phyloP scores from a whole-genome alignment of 2,113 vertebrate species.

The Pseudonaja textilis region DNA sequence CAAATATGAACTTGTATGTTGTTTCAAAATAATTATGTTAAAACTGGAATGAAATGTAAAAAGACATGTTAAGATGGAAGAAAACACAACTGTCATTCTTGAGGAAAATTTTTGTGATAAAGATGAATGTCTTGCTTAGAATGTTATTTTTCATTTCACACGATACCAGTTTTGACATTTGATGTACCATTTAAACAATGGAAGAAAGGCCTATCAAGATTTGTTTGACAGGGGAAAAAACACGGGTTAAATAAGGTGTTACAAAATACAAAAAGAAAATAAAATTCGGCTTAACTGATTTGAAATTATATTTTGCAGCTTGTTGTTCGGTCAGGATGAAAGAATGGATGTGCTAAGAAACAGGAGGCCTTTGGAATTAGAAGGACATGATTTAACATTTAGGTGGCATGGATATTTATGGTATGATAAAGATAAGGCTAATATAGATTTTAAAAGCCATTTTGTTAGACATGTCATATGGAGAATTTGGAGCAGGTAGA shows the following conservation, averaged over 20 bases:
- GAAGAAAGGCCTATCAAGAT: too few species aligned
- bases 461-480: background rate
- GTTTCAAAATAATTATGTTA: too few species aligned
- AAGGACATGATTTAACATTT: background rate
- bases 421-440: background rate
- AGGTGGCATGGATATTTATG: background rate
- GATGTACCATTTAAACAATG: too few species aligned
- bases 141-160: too few species aligned
- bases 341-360: background rate
- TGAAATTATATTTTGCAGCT: background rate
- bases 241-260: background rate
- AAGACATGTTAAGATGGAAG: too few species aligned
- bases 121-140: too few species aligned
- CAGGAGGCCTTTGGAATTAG: background rate
- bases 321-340: background rate
- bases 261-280: background rate
- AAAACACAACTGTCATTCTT: too few species aligned
- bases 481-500: background rate
- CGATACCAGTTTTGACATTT: too few species aligned
- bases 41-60: too few species aligned
- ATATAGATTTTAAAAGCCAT: background rate
- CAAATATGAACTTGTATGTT: too few species aligned
- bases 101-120: too few species aligned
- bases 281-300: background rate
- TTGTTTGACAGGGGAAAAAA: too few species aligned